phyloP scores from a whole-genome alignment of 1,140 invertebrate genomes.

The Drosophila obscura region DNA sequence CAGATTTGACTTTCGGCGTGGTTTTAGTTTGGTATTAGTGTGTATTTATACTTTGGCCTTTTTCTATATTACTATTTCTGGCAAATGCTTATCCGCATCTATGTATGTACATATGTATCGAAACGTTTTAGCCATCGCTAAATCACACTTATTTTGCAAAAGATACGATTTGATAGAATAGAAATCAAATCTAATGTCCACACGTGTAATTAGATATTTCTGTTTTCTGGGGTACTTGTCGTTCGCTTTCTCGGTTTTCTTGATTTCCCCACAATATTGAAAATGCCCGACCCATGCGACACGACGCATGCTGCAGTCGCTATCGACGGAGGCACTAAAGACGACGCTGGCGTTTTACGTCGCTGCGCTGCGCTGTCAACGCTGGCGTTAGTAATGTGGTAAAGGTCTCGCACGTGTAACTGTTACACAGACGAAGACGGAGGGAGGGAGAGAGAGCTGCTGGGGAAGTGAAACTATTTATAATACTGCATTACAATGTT shows the following conservation, averaged over 20 bases:
- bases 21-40: no score
- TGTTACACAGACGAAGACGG: conserved; percentile 33
- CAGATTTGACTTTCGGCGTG: no score
- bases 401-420: conserved; percentile 76
- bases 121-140: no score
- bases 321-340: no score
- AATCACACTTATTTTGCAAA: no score
- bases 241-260: conserved; percentile 2
- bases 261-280: conserved; percentile 2
- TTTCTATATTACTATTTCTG: no score
- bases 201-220: neutral
- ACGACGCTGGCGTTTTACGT: conserved; percentile 21
- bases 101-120: no score
- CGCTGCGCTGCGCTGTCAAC: no score
- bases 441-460: neutral
- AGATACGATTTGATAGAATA: no score
- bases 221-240: neutral
- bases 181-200: neutral
- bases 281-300: no score
- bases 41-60: no score
- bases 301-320: conserved; percentile 20
- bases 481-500: conserved; percentile 65
- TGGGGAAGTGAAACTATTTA: conserved; percentile 33
- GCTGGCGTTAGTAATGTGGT: conserved; percentile 34
- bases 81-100: no score